Evolutionary conservation across 1,140 invertebrate species (phyloP).

Genomic region (Condylostylus longicornis): DNA sequence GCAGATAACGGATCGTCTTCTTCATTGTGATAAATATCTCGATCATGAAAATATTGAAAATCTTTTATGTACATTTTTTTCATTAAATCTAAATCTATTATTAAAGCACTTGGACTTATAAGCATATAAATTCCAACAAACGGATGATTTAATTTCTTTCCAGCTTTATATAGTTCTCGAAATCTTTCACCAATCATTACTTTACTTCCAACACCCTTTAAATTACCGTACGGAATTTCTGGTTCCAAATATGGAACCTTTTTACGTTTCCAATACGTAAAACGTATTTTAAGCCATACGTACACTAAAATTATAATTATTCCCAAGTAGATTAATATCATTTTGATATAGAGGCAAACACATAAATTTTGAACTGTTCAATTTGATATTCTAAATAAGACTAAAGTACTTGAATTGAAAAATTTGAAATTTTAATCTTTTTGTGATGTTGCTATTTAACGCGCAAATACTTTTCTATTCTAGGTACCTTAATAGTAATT

Average conservation of each 20-base stretch:
- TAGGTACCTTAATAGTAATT: too few species aligned
- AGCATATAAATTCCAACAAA: conserved; percentile 23
- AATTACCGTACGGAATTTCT: conserved; percentile 12
- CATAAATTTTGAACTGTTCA: too few species aligned
- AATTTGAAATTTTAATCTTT: too few species aligned
- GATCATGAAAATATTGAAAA: conserved; percentile 37
- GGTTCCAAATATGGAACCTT: conserved; percentile 19
- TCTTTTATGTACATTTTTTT: conserved; percentile 44
- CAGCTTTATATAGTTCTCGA: conserved; percentile 16
- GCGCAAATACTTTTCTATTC: too few species aligned
- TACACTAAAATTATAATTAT: too few species aligned
- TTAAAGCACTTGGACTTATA: conserved; percentile 10
- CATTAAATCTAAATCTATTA: conserved; percentile 40
- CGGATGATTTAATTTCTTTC: conserved; percentile 13
- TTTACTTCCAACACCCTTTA: conserved; percentile 14
- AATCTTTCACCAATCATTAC: conserved; percentile 31
- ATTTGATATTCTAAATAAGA: too few species aligned
- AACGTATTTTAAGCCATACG: conserved; percentile 14
- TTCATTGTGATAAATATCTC: conserved; percentile 32
- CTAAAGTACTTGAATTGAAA: too few species aligned
- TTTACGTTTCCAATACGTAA: conserved; percentile 20
- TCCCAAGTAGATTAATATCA: too few species aligned
- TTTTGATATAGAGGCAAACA: too few species aligned
- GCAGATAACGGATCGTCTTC: conserved; percentile 34
- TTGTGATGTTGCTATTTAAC: too few species aligned